Evolutionary conservation across 2,113 vertebrate species (phyloP).

Genomic region (Balaenoptera acutorostrata): DNA sequence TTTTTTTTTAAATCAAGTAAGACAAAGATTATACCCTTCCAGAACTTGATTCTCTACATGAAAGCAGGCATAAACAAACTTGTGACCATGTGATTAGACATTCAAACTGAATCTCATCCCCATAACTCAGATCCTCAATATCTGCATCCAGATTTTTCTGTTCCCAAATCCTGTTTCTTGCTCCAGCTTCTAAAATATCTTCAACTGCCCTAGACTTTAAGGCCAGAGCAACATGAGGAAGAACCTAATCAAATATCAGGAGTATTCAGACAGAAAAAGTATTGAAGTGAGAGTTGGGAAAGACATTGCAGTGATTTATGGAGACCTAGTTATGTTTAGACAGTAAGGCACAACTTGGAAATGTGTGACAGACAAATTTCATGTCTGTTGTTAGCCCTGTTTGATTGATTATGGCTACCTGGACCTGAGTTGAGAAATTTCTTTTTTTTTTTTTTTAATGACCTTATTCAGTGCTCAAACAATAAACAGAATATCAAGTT

Average conservation of each 20-base stretch:
- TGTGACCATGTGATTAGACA: neutral
- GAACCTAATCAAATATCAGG: neutral
- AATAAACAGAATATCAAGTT: constrained; percentile 18
- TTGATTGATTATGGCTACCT: neutral
- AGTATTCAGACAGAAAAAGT: neutral
- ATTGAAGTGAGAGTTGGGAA: neutral
- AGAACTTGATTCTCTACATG: neutral
- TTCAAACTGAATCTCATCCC: neutral
- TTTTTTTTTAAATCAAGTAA: neutral
- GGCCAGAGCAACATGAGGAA: neutral
- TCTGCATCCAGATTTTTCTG: neutral
- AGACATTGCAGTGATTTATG: neutral
- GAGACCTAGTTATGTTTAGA: neutral
- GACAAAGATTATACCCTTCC: neutral
- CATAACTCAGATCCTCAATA: neutral
- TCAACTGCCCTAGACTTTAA: neutral
- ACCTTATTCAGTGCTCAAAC: neutral
- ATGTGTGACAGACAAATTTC: neutral
- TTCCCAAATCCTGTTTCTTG: neutral
- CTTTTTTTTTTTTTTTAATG: neutral
- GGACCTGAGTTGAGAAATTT: neutral
- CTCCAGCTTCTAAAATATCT: neutral
- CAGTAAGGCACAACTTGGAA: neutral
- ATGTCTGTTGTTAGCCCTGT: neutral
- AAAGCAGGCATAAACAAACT: neutral